Evolutionary conservation across 2,113 vertebrate genomes (phyloP), one percentile per base, ranked within the genome.

Genomic region (Psammodynastes pulverulentus): DNA sequence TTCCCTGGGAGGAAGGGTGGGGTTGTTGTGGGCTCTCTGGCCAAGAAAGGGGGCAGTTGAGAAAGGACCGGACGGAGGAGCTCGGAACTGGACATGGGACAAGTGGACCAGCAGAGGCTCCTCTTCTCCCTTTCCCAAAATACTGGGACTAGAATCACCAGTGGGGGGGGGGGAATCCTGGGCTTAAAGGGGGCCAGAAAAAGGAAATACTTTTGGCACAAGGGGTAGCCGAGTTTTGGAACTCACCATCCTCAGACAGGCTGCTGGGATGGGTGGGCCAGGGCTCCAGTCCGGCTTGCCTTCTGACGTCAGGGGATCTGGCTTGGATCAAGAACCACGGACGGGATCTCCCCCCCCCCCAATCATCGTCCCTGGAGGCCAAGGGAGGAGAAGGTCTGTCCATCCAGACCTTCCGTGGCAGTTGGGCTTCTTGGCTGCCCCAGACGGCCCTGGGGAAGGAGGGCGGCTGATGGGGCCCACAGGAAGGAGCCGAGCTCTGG

Each of bases 201-300:
- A 72, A 72, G 62, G 24, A 4, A 62, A 12, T n/a, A 5, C 0
- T 29, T 29, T 62, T 13, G 5, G 62, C 12, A 4, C 62, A 15
- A n/a, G 12, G 34, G 4, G 34, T 3, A 4, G 17, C 8, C 39
- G 0, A 39, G 6, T 3, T 19, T 39, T 79, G 67, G 34, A 79
- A 7, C 29, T 67, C 26, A 0, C 29, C 2, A 3, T 19, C 67
- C 0, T 17, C 13, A 17, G 67, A 39, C 2, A 1, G 19, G 67
- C 67, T 8, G n/a, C n/a, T 19, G 15, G 5, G 7, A 17, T 39
- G n/a, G 67, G n/a, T 17, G 62, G 62, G n/a, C 29, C 62, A 34
- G 62, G 62, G 62, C 29, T 67, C 62, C 62, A n/a, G 13, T 72
- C 62, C n/a, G 7, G 8, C 53, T 58, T 6, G 6, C 1, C 2